Evolutionary conservation across 2,113 vertebrate genomes (phyloP).

Genomic region (Phoxinus phoxinus): DNA sequence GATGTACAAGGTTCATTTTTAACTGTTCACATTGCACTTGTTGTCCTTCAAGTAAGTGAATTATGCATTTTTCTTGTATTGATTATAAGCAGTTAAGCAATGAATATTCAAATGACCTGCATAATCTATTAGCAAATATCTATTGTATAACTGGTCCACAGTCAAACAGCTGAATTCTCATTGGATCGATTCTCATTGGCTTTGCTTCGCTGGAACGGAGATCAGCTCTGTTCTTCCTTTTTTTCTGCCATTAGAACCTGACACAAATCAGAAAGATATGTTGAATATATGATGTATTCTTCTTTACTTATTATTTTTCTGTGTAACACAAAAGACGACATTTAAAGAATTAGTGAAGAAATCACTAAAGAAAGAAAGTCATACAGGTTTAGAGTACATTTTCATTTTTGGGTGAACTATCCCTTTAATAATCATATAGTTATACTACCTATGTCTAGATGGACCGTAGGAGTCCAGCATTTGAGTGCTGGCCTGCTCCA

Average conservation of each 20-base stretch:
- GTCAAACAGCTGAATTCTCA: neutral
- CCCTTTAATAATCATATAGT: neutral
- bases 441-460: conserved; percentile 79
- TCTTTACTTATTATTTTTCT: neutral
- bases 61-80: conserved; percentile 22
- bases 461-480: conserved; percentile 85
- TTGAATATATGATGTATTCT: neutral
- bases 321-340: neutral
- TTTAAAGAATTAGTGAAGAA: conserved; percentile 3
- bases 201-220: neutral
- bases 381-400: neutral
- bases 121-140: neutral
- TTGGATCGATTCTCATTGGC: neutral
- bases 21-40: conserved; percentile 5
- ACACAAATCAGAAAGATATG: neutral
- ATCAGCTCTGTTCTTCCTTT: neutral
- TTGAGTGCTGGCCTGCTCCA: conserved; percentile 89
- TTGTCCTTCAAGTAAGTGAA: conserved; percentile 27
- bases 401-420: neutral
- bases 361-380: neutral
- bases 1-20: neutral
- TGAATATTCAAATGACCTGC: conserved; percentile 14
- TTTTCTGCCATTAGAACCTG: conserved; percentile 39
- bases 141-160: neutral
- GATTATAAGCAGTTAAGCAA: conserved; percentile 5